A percentile compares a stretch with the other conserved stretches of the same genome.
phyloP scores from a whole-genome alignment of 2,113 vertebrate genomes.

The Quiscalus mexicanus region DNA sequence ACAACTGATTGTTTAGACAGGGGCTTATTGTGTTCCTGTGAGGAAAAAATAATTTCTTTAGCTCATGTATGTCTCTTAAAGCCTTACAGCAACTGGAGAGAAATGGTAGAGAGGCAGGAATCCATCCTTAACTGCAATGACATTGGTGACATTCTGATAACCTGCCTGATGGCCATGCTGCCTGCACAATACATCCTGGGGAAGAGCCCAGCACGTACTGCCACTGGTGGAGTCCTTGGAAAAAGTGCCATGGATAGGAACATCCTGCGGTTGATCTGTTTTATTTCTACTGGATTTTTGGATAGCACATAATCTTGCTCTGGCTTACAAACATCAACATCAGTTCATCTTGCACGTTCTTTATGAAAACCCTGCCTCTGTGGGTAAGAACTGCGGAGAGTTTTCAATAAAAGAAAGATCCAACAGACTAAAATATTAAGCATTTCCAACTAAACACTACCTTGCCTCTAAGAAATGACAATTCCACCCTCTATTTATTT shows the following conservation, averaged over 20 bases:
- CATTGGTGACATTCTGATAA: not conserved
- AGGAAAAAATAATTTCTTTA: not conserved
- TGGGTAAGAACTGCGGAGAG: not conserved
- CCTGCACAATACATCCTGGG: not conserved
- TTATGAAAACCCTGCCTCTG: not conserved
- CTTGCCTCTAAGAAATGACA: not conserved
- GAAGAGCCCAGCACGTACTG: accelerated
- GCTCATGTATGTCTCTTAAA: not conserved
- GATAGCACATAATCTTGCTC: not conserved
- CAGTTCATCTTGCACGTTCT: not conserved
- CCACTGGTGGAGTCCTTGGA: not conserved
- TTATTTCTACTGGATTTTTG: not conserved
- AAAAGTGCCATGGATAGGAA: not conserved
- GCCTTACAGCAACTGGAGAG: not conserved
- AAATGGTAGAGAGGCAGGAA: not conserved
- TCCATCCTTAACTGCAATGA: not conserved
- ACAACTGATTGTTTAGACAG: not conserved
- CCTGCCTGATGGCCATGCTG: not conserved
- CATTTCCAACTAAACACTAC: not conserved
- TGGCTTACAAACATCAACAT: not conserved
- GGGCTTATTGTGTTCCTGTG: not conserved
- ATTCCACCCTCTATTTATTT: not conserved
- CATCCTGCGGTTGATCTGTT: not conserved
- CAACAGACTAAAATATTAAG: not conserved
- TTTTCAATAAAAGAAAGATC: not conserved